Evolutionary conservation across 2,113 vertebrate genomes (phyloP), one percentile per base, ranked within the genome.

Genomic region (Myxocyprinus asiaticus): DNA sequence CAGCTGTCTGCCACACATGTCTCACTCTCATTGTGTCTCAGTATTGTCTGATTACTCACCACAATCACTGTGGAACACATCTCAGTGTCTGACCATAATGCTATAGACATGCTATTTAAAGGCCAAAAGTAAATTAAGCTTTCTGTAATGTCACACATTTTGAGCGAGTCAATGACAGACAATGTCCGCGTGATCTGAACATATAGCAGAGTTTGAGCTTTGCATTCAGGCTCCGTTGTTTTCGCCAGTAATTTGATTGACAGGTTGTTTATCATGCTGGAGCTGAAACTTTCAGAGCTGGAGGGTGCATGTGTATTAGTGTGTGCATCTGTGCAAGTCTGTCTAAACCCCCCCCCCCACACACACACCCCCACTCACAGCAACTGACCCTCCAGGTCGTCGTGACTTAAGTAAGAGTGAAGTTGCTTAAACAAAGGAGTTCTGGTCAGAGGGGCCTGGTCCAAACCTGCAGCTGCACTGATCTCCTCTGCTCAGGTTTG

Each of bases 321-420:
- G 75, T 45, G 45, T 59, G 80, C 4, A 42, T 45, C 5, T 15
- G 48, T 42, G 43, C 10, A 7, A 6, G 15, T 47, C n/a, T 33
- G 22, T 33, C 22, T 33, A 33, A n/a, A n/a, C n/a, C n/a, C n/a
- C 3, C 51, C 55, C 55, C 14, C 55, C 53, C 47, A 48, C n/a
- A n/a, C n/a, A 51, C 10, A 51, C 48, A 51, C 10, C 10, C 81
- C 81, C 71, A 82, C 86, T 83, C 84, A 85, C 88, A 90, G 89
- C 88, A 87, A 44, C 86, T 92, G 92, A 93, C 92, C 93, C 88
- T 64, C 77, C 66, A 83, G 92, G 91, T 93, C 90, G 90, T 85
- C 86, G 73, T 79, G 89, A 91, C 91, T 93, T 93, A 92, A 93
- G 90, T 93, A 93, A 92, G 90, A 93, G 90, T 93, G 92, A 93